Evolutionary conservation across 1,140 invertebrate species (phyloP), one percentile per base, ranked within the genome.

Genomic region (Drosophila arizonae): DNA sequence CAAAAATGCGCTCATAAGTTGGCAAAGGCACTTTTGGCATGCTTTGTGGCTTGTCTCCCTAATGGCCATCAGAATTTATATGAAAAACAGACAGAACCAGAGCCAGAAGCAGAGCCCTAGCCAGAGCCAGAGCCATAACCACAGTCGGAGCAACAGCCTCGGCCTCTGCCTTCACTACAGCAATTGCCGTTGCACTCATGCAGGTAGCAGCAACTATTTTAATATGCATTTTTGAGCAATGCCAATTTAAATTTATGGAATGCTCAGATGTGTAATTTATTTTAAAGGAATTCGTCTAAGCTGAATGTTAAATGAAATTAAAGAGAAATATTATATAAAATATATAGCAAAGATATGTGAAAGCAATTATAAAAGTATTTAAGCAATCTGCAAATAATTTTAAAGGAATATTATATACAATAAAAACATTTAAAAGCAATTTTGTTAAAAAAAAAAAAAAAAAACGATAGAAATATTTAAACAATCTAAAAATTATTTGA

Each of bases 1-100:
- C 82, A 81, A 77, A 81, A 85, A 86, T 85, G 81, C 77, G 57
- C 45, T 69, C 46, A 45, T 58, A 63, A 63, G 65, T 81, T 69
- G 72, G 75, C 68, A 75, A 60, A 71, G 36, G 74, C 74, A 71
- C 54, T 69, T 61, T 64, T 54, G 69, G 80, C 75, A 70, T 81
- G 58, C 76, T 85, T 77, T 79, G 80, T 79, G 80, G 9, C 28
- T 60, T 21, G 28, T 41, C 0, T 41, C 21, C 51, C 33, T 60
- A 51, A 77, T 58, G 62, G 54, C 61, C 43, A 54, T 55, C 64
- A 52, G 76, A 84, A 85, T 85, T 81, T 86, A 74, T 70, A 63
- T 70, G 52, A 69, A 64, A 33, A 39, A 62, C 54, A 62, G 41
- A 24, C 48, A 9, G 4, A 11, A 24, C 48, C 43, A 11, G 41